Evolutionary conservation across 2,113 vertebrate species (phyloP), one percentile per base, ranked within the genome.

Genomic region (Pyxicephalus adspersus): DNA sequence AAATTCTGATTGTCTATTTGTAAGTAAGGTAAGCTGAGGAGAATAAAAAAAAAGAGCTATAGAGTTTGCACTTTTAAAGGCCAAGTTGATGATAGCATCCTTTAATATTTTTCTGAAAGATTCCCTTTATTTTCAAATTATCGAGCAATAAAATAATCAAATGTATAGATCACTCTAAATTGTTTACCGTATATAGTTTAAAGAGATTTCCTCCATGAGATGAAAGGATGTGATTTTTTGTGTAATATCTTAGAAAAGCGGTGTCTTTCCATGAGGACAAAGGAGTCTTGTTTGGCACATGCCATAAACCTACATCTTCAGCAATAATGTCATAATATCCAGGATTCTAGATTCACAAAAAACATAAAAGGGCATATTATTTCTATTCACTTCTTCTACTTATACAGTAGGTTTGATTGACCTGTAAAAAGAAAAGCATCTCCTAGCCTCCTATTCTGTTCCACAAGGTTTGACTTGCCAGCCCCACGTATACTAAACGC

Each of bases 191-290:
- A 29, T 81, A 87, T 9, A 87, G 76, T 9, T 76, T 45, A 64
- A 83, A 74, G 25, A 87, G 70, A 55, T 86, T 86, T 0, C 86
- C 82, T 19, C 80, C 84, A n/a, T 77, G 0, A 0, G 0, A 0
- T 13, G 16, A 0, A 17, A 89, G 61, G 80, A 86, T 87, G 11
- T 68, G 29, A 15, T 0, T 83, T 8, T 29, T 2, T 0, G 85
- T 89, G 74, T 0, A 77, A 50, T 85, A 88, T 5, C 86, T 68
- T 51, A 86, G 65, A 64, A 89, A 31, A 3, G 87, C 31, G 0
- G 26, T 51, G 0, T 6, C 16, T 3, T 50, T 77, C 88, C 88
- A 89, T 0, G 22, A 20, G 4, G 71, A 0, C 50, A 85, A 4
- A 0, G 85, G 85, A 6, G n/a, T 74, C 0, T 80, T 76, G 31